Evolutionary conservation across 2,113 vertebrate genomes (phyloP).

Genomic region (Acinonyx jubatus): DNA sequence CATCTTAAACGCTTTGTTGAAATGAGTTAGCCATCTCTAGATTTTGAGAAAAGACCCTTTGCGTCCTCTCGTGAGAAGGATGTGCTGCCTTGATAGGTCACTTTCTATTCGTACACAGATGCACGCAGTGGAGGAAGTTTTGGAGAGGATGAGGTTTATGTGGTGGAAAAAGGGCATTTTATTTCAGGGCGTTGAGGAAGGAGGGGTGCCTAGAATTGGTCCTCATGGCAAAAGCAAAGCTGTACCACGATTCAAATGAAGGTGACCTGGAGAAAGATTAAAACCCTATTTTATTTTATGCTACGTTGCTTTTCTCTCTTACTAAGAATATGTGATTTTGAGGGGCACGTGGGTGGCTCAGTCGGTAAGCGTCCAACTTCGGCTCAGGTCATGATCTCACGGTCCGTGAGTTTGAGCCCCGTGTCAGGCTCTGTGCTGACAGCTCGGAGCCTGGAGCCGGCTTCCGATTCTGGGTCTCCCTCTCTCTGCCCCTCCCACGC

Average conservation of each 20-base stretch:
- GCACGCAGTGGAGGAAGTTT: background rate
- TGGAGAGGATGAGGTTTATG: background rate
- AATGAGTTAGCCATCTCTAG: background rate
- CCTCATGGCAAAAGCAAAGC: background rate
- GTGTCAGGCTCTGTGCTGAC: no score
- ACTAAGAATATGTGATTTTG: background rate
- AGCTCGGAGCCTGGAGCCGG: no score
- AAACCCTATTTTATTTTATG: background rate
- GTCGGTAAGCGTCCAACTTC: no score
- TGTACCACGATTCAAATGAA: background rate
- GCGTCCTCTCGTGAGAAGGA: background rate
- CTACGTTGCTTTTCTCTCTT: background rate
- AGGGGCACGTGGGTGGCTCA: background rate
- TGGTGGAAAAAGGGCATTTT: constrained; percentile 21
- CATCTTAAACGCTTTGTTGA: background rate
- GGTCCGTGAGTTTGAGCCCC: no score
- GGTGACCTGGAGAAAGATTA: background rate
- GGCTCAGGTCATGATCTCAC: no score
- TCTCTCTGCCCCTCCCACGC: no score
- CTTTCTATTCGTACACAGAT: constrained; percentile 28
- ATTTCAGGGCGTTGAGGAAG: background rate
- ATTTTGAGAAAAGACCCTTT: constrained; percentile 51
- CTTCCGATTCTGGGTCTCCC: no score
- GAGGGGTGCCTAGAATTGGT: background rate
- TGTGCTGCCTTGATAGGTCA: background rate